These are phyloP conservation scores for Synanthedon tipuliformis DNA, from an alignment of 2,888 invertebrate genomes.

Conservation along the genomic window DNA sequence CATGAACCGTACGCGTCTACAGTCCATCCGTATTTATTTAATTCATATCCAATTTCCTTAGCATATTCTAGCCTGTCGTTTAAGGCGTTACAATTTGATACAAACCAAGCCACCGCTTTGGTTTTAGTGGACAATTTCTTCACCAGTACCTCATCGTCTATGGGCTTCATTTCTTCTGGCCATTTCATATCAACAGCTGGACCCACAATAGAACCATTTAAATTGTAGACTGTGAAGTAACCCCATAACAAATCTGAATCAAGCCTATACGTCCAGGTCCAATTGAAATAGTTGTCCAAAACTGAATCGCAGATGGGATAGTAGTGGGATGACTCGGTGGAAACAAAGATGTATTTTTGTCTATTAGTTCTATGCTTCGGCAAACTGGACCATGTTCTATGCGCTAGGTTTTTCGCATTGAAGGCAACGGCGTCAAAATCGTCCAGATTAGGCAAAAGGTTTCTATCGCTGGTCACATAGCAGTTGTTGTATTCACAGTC, in stretches of 20 bases:
- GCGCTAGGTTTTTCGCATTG: slow-evolving; percentile 3
- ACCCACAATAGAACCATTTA: slow-evolving; percentile 19
- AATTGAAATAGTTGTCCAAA: slow-evolving; percentile 39
- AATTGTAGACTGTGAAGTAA: slow-evolving; percentile 28
- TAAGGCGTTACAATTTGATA: slow-evolving; percentile 22
- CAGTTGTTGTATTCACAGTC: slow-evolving; percentile 16
- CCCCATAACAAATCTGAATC: slow-evolving; percentile 36
- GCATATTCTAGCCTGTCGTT: slow-evolving; percentile 17
- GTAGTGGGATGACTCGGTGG: slow-evolving; percentile 36
- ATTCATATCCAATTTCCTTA: slow-evolving; percentile 12
- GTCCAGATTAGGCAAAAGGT: slow-evolving; percentile 4
- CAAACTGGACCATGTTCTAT: slow-evolving; percentile 4
- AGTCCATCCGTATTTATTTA: slow-evolving; percentile 16
- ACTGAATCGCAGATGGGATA: slow-evolving; percentile 23
- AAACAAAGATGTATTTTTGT: slow-evolving; percentile 40
- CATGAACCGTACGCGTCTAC: slow-evolving; percentile 32
- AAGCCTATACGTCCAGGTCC: slow-evolving; percentile 43
- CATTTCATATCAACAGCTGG: slow-evolving; percentile 30
- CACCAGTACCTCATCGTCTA: slow-evolving; percentile 17
- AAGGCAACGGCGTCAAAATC: slow-evolving; percentile 19
- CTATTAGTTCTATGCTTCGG: slow-evolving; percentile 19
- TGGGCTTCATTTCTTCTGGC: slow-evolving; percentile 27
- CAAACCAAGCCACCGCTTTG: slow-evolving; percentile 32
- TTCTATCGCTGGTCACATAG: slow-evolving; percentile 10
- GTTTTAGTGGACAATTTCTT: slow-evolving; percentile 16